phyloP scores from a whole-genome alignment of 2,888 invertebrate species.

The Hofmannophila pseudospretella region DNA sequence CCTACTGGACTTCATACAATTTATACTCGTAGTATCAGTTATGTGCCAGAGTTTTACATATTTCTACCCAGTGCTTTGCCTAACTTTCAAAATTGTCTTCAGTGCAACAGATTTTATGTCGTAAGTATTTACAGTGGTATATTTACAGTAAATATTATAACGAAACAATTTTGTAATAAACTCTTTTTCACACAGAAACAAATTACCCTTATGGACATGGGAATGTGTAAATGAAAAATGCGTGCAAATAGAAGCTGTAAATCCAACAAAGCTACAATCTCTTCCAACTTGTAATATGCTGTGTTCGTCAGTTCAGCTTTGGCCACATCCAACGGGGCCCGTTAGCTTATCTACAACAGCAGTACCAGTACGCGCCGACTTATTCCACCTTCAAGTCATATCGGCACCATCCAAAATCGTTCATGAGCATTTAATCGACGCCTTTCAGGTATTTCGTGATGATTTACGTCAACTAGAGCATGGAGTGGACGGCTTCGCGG shows the following conservation, averaged over 20 bases:
- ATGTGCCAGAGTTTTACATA: too few relatives aligned
- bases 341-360: conserved; percentile 80
- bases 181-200: conserved; percentile 9
- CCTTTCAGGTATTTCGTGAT: conserved; percentile 65
- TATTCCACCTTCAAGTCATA: conserved; percentile 62
- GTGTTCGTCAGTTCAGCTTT: conserved; percentile 82
- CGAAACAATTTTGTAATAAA: too few relatives aligned
- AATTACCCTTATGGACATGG: conserved; percentile 84
- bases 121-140: too few relatives aligned
- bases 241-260: conserved; percentile 64
- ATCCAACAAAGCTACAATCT: conserved; percentile 65
- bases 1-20: too few relatives aligned
- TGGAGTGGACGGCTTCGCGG: conserved; percentile 37
- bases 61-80: too few relatives aligned
- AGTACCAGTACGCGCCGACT: conserved; percentile 75
- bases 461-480: conserved; percentile 61
- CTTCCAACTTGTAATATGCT: conserved; percentile 85
- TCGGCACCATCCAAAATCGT: conserved; percentile 43
- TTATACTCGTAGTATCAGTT: too few relatives aligned
- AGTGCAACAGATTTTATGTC: too few relatives aligned
- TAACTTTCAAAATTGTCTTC: too few relatives aligned
- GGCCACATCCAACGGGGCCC: conserved; percentile 86
- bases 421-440: conserved; percentile 49
- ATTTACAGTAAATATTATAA: too few relatives aligned
- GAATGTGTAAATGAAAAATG: conserved; percentile 82